Evolutionary conservation across 2,113 vertebrate species (phyloP).

Genomic region (Colaptes auratus): DNA sequence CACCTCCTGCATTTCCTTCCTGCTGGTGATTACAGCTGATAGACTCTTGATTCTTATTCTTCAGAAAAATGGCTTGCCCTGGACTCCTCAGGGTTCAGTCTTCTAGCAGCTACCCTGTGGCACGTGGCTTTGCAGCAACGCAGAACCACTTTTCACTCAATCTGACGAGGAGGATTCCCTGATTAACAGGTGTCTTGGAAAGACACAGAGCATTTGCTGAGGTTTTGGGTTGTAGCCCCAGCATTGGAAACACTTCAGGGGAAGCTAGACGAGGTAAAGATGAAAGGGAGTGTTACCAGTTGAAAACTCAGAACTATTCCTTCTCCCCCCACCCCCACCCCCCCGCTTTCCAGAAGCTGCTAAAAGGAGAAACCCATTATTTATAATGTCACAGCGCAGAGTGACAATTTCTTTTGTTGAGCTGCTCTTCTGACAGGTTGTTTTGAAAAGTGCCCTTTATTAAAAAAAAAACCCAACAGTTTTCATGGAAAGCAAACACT

Average conservation of each 20-base stretch:
- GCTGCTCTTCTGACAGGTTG: conserved; percentile 51
- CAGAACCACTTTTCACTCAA: background rate
- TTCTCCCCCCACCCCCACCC: background rate
- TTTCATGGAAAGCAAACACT: conserved; percentile 59
- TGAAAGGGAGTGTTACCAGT: conserved; percentile 3
- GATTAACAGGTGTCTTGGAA: background rate
- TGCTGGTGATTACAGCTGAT: background rate
- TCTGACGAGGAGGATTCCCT: background rate
- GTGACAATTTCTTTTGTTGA: conserved; percentile 60
- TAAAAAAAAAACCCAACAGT: conserved; percentile 31
- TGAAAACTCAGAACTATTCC: background rate
- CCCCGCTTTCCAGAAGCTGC: conserved; percentile 47
- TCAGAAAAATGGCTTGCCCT: background rate
- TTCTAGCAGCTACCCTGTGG: background rate
- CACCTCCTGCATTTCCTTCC: background rate
- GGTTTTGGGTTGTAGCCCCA: background rate
- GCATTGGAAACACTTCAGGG: background rate
- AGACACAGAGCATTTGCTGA: background rate
- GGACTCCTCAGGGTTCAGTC: background rate
- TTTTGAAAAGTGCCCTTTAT: conserved; percentile 61
- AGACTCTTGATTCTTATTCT: background rate
- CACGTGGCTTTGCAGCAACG: background rate
- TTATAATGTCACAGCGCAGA: conserved; percentile 60
- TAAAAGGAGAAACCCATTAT: conserved; percentile 57
- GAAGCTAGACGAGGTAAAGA: background rate